These are phyloP conservation scores for Apamea crenata DNA, from an alignment of 2,888 invertebrate genomes.

Conservation along the genomic window DNA sequence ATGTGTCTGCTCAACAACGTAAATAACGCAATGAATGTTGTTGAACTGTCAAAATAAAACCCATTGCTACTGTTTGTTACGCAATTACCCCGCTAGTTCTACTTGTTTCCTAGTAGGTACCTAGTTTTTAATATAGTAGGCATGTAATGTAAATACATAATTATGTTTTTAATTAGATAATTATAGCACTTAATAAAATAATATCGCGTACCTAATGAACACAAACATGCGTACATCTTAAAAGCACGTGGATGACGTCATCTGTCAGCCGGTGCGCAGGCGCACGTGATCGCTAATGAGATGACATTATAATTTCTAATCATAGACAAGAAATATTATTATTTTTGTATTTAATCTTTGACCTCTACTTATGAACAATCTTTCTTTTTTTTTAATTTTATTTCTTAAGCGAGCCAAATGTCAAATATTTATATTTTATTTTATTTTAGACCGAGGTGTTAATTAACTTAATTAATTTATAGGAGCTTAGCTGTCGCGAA, in stretches of 20 bases:
- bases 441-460: not conserved
- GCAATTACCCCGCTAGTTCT: too few species aligned
- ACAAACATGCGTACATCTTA: constrained; percentile 4
- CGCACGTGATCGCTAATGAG: constrained; percentile 36
- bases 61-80: too few species aligned
- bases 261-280: constrained; percentile 5
- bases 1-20: too few species aligned
- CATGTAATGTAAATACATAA: too few species aligned
- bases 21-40: too few species aligned
- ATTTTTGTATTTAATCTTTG: constrained; percentile 4
- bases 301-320: constrained; percentile 47
- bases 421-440: not conserved
- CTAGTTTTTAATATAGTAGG: too few species aligned
- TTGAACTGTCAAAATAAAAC: too few species aligned
- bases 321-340: constrained; percentile 1
- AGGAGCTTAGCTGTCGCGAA: not conserved
- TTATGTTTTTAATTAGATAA: constrained; percentile 8
- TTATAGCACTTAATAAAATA: constrained; percentile 1
- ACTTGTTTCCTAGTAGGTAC: too few species aligned
- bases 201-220: not conserved
- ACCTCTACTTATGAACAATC: not conserved
- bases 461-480: too few species aligned
- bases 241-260: constrained; percentile 41
- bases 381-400: constrained; percentile 27
- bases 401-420: not conserved